Evolutionary conservation across 2,113 vertebrate species (phyloP), one percentile per base, ranked within the genome.

Genomic region (Pithys albifrons): DNA sequence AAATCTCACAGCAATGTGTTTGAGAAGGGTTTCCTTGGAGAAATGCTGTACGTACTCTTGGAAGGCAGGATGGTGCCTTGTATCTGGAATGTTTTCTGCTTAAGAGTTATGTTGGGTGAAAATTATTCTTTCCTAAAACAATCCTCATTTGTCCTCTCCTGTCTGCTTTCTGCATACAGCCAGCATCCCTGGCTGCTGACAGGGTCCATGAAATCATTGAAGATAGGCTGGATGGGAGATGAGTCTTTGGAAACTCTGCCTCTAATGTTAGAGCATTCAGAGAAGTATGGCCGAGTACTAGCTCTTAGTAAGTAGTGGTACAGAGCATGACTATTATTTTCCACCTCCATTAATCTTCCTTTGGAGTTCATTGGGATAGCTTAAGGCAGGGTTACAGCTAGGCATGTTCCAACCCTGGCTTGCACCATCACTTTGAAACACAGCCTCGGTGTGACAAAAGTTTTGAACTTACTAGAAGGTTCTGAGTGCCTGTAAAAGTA

Each of bases 281-380:
- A 89, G 62, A 70, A 55, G 19, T 5, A 25, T 0, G 0, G 2
- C 70, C 35, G 54, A 65, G 19, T 69, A 33, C 17, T 19, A 66
- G 16, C 29, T 88, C 33, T 67, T 29, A 55, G n/a, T 67, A 54
- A 67, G 14, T 9, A 54, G 41, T 22, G 37, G 49, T 43, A 28
- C 14, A 45, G 62, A 76, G 37, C 14, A 8, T 41, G 59, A 20
- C 31, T 57, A 4, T 74, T 4, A 6, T 88, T 92, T 89, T 86
- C 52, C 19, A 45, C 35, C 55, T 49, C 48, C 17, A 9, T 74
- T 77, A 37, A 46, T 86, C 35, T 83, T 88, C 8, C 10, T 2
- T 2, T 1, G 4, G 45, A 24, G 8, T 84, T 91, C 29, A 12
- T 6, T 1, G 2, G 25, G 43, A 22, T 62, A 46, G 25, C 43